These are phyloP conservation scores for Artibeus lituratus DNA, from an alignment of 2,797 vertebrate genomes.

Conservation along the genomic window DNA sequence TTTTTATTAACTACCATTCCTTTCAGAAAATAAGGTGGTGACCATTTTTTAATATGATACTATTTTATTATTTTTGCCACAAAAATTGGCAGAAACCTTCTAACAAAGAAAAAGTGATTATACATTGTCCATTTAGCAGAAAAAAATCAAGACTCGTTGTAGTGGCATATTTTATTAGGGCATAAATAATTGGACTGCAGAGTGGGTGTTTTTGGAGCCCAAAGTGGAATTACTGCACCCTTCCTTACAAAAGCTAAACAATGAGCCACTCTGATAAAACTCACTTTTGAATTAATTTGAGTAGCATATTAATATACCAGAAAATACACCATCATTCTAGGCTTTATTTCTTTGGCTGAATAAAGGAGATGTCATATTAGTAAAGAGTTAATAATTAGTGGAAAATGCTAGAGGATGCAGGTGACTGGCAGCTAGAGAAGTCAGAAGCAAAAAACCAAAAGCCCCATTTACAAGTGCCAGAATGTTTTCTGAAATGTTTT, in stretches of 20 bases:
- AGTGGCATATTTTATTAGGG: not conserved
- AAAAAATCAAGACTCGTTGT: not conserved
- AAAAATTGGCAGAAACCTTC: not conserved
- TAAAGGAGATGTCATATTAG: conserved; percentile 9
- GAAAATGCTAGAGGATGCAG: not conserved
- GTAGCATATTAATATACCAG: conserved; percentile 26
- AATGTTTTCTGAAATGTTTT: conserved; percentile 48
- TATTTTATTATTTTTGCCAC: conserved; percentile 19
- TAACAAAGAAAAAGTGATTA: conserved; percentile 23
- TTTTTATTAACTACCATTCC: not conserved
- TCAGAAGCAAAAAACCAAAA: conserved; percentile 26
- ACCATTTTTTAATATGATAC: not conserved
- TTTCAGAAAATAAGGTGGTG: conserved; percentile 1
- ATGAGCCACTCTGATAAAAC: not conserved
- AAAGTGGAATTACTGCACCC: not conserved
- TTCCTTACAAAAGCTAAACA: not conserved
- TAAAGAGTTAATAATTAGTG: conserved; percentile 57
- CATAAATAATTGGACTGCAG: not conserved
- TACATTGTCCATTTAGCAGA: not conserved
- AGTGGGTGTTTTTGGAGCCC: not conserved
- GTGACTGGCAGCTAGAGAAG: not conserved
- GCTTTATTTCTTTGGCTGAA: conserved; percentile 39
- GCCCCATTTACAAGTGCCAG: not conserved
- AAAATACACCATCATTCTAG: not conserved
- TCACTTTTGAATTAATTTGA: conserved; percentile 49